These are phyloP conservation scores for Microtus ochrogaster DNA, from an alignment of 2,113 vertebrate species.

Conservation along the genomic window DNA sequence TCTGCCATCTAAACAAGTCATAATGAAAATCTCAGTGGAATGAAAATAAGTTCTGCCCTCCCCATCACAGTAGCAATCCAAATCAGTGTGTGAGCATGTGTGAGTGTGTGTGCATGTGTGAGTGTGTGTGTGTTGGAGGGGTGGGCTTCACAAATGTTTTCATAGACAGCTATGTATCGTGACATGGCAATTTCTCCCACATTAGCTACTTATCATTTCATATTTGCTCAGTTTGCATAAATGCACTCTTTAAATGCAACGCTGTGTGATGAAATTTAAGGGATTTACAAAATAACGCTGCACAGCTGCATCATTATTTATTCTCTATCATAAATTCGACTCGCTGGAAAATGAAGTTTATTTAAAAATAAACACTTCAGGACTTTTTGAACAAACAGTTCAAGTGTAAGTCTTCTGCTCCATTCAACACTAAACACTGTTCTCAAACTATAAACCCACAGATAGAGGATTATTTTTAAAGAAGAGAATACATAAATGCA, in stretches of 20 bases:
- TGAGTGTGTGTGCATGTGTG: not conserved
- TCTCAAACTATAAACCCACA: conserved; percentile 61
- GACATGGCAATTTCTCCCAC: conserved; percentile 24
- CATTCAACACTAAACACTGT: conserved; percentile 66
- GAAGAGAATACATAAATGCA: conserved; percentile 50
- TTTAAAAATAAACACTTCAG: conserved; percentile 78
- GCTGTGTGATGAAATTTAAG: conserved; percentile 66
- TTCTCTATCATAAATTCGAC: conserved; percentile 74
- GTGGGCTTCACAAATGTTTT: not conserved
- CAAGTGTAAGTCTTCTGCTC: conserved; percentile 54
- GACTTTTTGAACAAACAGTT: conserved; percentile 69
- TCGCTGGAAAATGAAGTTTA: conserved; percentile 80
- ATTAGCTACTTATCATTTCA: conserved; percentile 70
- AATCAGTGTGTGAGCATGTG: not conserved
- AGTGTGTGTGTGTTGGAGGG: not conserved
- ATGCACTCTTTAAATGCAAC: not conserved
- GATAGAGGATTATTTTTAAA: conserved; percentile 57
- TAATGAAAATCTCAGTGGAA: not conserved
- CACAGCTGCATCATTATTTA: conserved; percentile 73
- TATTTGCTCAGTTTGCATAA: conserved; percentile 71
- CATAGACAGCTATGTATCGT: not conserved
- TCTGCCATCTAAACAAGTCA: not conserved
- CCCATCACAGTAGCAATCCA: not conserved
- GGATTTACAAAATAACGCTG: conserved; percentile 73
- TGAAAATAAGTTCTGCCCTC: not conserved